Base-by-base conservation (phyloP, 1,140 invertebrate genomes). In the Atopsyche davidsoni region DNA sequence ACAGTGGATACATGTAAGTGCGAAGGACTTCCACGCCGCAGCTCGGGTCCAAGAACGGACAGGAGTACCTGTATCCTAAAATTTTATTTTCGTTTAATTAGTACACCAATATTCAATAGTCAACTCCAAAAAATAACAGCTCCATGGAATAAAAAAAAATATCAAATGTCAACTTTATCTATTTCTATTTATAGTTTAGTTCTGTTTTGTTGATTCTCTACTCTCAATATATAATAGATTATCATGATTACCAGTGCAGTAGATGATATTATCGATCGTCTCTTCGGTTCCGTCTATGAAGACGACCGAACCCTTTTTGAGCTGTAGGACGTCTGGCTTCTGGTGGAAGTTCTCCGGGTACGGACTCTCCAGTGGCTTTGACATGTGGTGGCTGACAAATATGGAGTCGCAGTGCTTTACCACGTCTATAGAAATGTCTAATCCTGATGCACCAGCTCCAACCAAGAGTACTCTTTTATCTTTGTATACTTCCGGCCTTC, bases 371-470 rank as follows among this genome's bases (percentile, higher is more conserved):
- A 76, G 68, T 0, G 43, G 53, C 1, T 66, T 38, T 35, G 46
- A 54, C 0, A 64, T 68, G 53, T 86, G 83, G 59, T 87, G 84
- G 60, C 83, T 85, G 22, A 87, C 66, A 6, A 76, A 71, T 23
- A 89, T 79, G 52, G 79, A 70, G 48, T 76, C 68, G 0, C 86
- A 84, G n/a, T 75, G 68, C 43, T 70, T 70, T 2, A 83, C 78
- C 48, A 93, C 74, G 54, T 92, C 89, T 16, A 87, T 68, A 1
- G 85, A 78, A 18, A 94, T 77, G 63, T 94, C 92, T 61, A 85
- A 69, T 0, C 89, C 92, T n/a, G 90, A 94, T 21, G 89, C 82
- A 11, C 89, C 89, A 36, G 86, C 87, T 9, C 93, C 93, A 14
- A 96, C 68, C 11, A 95, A 74, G 0, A 89, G 66, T 0, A 95